Evolutionary conservation across 2,113 vertebrate genomes (phyloP).

Genomic region (Regulus satrapa): DNA sequence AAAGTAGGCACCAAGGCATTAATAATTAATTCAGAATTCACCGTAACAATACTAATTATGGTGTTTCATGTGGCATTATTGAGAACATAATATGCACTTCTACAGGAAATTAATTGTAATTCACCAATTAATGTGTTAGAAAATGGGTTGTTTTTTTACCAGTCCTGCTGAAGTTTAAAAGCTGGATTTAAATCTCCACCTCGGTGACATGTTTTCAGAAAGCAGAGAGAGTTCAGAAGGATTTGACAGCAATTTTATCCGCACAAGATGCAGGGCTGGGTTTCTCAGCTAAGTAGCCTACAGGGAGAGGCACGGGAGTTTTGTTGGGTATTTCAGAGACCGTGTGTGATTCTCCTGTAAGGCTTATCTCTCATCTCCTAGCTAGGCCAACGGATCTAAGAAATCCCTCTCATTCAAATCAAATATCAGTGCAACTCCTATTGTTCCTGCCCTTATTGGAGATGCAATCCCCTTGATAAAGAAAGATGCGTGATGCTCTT

Average conservation of each 20-base stretch:
- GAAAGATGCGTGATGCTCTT: background rate
- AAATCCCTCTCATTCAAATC: conserved; percentile 45
- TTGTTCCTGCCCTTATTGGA: conserved; percentile 9
- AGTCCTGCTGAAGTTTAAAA: conserved; percentile 5
- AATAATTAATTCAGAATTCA: conserved; percentile 40
- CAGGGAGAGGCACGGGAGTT: background rate
- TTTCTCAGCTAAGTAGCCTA: background rate
- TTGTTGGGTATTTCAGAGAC: background rate
- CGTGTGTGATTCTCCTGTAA: background rate
- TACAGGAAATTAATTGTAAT: conserved; percentile 33
- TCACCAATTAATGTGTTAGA: background rate
- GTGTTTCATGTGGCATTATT: background rate
- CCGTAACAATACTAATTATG: conserved; percentile 12
- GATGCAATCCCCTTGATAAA: conserved; percentile 33
- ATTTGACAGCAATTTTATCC: conserved; percentile 17
- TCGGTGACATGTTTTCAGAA: background rate
- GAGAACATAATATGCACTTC: background rate
- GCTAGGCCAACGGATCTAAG: background rate
- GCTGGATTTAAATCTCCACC: background rate
- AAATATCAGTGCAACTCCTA: background rate
- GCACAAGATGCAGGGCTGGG: background rate
- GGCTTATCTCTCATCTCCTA: conserved; percentile 14
- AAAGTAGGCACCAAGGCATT: background rate
- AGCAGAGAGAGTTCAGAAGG: background rate
- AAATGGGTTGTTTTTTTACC: conserved; percentile 27